These are phyloP conservation scores for Peromyscus leucopus DNA, from an alignment of 2,113 vertebrate species.

Conservation along the genomic window DNA sequence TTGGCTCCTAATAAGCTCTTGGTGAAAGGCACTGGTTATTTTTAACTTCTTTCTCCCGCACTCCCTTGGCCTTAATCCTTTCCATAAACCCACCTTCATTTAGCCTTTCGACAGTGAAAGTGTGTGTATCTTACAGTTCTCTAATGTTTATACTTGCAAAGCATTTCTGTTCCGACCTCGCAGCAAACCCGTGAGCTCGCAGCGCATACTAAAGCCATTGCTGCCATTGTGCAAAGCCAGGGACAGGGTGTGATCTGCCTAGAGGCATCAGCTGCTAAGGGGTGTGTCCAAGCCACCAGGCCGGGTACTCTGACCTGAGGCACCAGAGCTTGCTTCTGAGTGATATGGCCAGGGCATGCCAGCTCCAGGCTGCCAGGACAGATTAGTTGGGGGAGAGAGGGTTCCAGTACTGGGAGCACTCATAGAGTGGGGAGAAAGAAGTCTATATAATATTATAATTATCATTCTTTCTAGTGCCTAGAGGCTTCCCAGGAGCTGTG, in stretches of 20 bases:
- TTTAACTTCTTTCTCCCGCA: slow-evolving; percentile 76
- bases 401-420: not conserved
- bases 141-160: not conserved
- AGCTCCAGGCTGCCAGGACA: slow-evolving; percentile 57
- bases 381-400: slow-evolving; percentile 68
- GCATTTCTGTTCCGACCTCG: slow-evolving; percentile 2
- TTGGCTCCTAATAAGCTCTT: slow-evolving; percentile 73
- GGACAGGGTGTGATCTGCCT: slow-evolving; percentile 56
- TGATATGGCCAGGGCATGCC: slow-evolving; percentile 29
- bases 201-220: not conserved
- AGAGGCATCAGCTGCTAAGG: slow-evolving; percentile 62
- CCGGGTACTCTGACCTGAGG: slow-evolving; percentile 58
- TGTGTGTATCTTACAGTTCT: not conserved
- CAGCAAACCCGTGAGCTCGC: not conserved
- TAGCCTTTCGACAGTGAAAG: not conserved
- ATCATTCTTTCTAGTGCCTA: not conserved
- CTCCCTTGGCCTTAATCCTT: slow-evolving; percentile 49
- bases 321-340: not conserved
- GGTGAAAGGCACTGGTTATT: slow-evolving; percentile 78
- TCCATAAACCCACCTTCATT: slow-evolving; percentile 51
- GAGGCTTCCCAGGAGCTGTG: slow-evolving; percentile 31
- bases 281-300: slow-evolving; percentile 58
- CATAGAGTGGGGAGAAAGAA: slow-evolving; percentile 18
- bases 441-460: slow-evolving; percentile 26
- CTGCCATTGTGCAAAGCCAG: not conserved